These are phyloP conservation scores for Dermolepida albohirtum DNA, from an alignment of 2,888 invertebrate genomes.

Conservation along the genomic window DNA sequence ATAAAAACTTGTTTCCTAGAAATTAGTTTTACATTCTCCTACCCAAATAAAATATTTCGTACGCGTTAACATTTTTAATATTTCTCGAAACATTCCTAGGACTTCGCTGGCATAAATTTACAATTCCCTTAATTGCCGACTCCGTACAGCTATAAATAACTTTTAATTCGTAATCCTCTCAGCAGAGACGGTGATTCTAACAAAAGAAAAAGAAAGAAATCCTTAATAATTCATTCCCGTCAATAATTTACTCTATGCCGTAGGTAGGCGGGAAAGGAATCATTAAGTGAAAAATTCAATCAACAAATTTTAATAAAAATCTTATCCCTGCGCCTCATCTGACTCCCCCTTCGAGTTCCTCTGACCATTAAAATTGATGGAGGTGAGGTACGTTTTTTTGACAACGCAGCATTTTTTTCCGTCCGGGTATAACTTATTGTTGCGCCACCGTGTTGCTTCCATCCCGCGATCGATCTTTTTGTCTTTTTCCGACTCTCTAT, in stretches of 20 bases:
- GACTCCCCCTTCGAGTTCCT: not conserved
- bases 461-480: constrained; percentile 2
- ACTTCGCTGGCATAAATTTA: too few relatives aligned
- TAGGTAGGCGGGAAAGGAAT: not conserved
- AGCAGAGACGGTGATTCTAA: too few relatives aligned
- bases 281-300: constrained; percentile 20
- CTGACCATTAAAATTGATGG: constrained; percentile 22
- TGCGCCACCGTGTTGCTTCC: constrained; percentile 21
- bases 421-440: constrained; percentile 22
- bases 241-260: not conserved
- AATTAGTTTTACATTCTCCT: too few relatives aligned
- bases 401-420: constrained; percentile 11
- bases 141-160: too few relatives aligned
- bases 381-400: constrained; percentile 14
- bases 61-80: too few relatives aligned
- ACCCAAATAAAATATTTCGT: too few relatives aligned
- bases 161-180: too few relatives aligned
- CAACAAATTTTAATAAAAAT: constrained; percentile 30
- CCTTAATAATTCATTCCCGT: constrained; percentile 1
- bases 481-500: not conserved
- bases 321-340: too few relatives aligned
- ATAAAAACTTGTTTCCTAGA: too few relatives aligned
- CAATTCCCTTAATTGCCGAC: too few relatives aligned
- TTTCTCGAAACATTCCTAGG: too few relatives aligned
- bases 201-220: too few relatives aligned